Conservation (phyloP, 1,140 invertebrate species). For the Magallana angulata region DNA sequence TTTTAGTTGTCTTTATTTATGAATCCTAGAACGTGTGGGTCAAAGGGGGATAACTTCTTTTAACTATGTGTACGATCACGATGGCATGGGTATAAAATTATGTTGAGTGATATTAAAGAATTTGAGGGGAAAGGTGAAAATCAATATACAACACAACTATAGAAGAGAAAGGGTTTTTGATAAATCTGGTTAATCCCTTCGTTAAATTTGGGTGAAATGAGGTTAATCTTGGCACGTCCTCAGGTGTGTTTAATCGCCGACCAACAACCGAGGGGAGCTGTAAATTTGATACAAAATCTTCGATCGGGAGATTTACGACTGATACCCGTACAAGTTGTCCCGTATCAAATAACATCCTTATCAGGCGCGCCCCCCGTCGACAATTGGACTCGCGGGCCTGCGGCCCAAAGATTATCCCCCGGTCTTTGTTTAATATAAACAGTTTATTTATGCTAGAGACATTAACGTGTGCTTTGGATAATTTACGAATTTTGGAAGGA, state of each 20-base stretch:
- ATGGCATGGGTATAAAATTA: not conserved
- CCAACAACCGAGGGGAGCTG: not conserved
- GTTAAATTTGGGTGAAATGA: not conserved
- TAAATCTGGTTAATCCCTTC: not conserved
- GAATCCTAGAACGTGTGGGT: not conserved
- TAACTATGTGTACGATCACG: not conserved
- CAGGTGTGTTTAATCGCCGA: not conserved
- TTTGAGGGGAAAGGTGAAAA: too few species aligned
- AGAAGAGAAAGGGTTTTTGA: not conserved
- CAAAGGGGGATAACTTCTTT: not conserved
- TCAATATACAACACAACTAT: not conserved
- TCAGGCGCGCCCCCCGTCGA: not conserved
- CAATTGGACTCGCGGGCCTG: not conserved
- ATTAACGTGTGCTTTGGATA: conserved; percentile 27
- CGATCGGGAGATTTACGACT: conserved; percentile 16
- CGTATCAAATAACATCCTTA: conserved; percentile 25
- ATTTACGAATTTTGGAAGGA: conserved; percentile 12
- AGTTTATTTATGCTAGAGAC: conserved; percentile 34
- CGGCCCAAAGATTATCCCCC: not conserved
- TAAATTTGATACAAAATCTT: conserved; percentile 25
- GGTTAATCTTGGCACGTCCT: conserved; percentile 8
- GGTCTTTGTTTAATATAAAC: conserved; percentile 36
- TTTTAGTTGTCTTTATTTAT: not conserved
- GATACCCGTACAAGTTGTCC: conserved; percentile 8
- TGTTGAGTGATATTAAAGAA: not conserved